phyloP scores from a whole-genome alignment of 2,113 vertebrate species.

The Okapia johnstoni region DNA sequence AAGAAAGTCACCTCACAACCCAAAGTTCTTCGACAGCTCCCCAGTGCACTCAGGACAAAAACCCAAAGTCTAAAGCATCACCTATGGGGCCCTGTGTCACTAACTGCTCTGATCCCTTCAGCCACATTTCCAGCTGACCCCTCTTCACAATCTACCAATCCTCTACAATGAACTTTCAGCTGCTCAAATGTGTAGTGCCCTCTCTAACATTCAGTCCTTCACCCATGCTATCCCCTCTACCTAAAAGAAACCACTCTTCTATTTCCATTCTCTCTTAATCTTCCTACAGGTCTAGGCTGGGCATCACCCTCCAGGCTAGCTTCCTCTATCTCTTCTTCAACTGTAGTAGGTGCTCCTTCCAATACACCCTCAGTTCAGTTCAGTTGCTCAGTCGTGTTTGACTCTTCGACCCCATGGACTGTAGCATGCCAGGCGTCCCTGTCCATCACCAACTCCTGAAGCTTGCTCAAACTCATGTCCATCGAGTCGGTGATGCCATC shows the following conservation, averaged over 20 bases:
- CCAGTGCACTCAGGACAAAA: slow-evolving; percentile 1
- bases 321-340: neutral
- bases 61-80: slow-evolving; percentile 13
- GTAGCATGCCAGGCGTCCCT: neutral
- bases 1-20: neutral
- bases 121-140: neutral
- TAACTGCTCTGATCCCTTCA: neutral
- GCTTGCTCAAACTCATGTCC: neutral
- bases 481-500: neutral
- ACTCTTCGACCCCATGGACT: neutral
- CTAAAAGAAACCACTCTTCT: neutral
- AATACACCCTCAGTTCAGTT: neutral
- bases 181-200: neutral
- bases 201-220: neutral
- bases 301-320: neutral
- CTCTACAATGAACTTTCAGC: neutral
- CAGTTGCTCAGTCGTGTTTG: neutral
- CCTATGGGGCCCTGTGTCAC: neutral
- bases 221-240: neutral
- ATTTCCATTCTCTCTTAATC: neutral
- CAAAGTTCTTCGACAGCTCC: neutral
- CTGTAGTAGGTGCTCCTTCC: neutral
- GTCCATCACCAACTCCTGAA: neutral
- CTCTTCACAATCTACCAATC: neutral
- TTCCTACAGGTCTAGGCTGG: neutral